Conservation (phyloP, 2,113 vertebrate genomes). For the Pelodiscus sinensis region DNA sequence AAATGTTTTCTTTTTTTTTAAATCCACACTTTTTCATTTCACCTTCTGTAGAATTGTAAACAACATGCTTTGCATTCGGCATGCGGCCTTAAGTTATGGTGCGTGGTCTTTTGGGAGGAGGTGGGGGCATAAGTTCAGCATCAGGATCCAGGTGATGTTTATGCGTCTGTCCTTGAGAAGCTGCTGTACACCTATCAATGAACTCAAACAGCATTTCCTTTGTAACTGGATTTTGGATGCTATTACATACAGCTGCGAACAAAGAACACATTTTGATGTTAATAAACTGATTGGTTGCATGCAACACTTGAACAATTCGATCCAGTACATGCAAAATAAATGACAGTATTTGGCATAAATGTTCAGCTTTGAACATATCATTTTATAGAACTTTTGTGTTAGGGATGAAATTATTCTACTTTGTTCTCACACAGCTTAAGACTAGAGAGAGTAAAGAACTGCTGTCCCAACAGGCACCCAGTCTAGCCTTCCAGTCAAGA, state of each 20-base stretch:
- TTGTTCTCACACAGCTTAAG: background rate
- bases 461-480: background rate
- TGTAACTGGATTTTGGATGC: constrained; percentile 94
- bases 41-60: constrained; percentile 66
- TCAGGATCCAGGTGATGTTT: constrained; percentile 90
- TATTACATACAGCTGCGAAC: constrained; percentile 93
- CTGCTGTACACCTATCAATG: constrained; percentile 86
- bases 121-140: constrained; percentile 95
- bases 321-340: background rate
- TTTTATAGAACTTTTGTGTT: background rate
- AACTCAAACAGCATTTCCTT: constrained; percentile 96
- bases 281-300: background rate
- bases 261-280: constrained; percentile 28
- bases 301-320: background rate
- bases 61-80: background rate
- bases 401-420: background rate
- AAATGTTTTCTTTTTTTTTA: background rate
- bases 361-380: rapidly evolving
- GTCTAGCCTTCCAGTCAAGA: background rate
- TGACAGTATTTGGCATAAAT: background rate
- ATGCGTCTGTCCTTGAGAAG: constrained; percentile 82
- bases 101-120: constrained; percentile 91
- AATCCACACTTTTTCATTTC: constrained; percentile 33
- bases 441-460: background rate
- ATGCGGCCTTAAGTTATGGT: constrained; percentile 76